Conservation (phyloP, 2,113 vertebrate species). For the Hassar affinis region DNA sequence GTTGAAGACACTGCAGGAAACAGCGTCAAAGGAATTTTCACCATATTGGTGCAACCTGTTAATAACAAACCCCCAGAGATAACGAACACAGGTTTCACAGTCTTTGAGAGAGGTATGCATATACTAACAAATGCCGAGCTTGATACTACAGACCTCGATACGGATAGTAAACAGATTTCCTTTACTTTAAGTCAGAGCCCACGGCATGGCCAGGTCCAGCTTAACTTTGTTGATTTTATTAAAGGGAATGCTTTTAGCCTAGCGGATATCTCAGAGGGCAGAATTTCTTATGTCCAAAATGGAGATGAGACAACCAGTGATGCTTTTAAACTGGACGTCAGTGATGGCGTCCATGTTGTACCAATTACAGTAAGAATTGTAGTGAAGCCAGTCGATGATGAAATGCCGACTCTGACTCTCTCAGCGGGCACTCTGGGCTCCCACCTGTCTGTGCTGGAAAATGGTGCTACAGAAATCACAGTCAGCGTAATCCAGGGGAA, state of each 20-base stretch:
- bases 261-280: conserved; percentile 80
- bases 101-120: conserved; percentile 79
- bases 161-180: conserved; percentile 74
- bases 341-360: conserved; percentile 86
- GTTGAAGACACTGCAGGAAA: conserved; percentile 89
- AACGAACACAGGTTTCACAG: conserved; percentile 85
- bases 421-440: conserved; percentile 83
- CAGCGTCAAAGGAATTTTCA: conserved; percentile 77
- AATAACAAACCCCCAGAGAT: conserved; percentile 93
- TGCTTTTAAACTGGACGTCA: conserved; percentile 84
- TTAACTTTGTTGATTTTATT: conserved; percentile 71
- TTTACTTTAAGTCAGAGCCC: conserved; percentile 83
- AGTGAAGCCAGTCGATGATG: conserved; percentile 80
- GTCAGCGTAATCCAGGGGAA: conserved; percentile 82
- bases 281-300: conserved; percentile 79
- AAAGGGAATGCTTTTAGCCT: conserved; percentile 77
- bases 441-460: conserved; percentile 89
- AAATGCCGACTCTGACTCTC: conserved; percentile 73
- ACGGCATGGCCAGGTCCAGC: conserved; percentile 78
- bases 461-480: conserved; percentile 86
- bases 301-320: conserved; percentile 80
- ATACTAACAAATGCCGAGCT: conserved; percentile 78
- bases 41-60: conserved; percentile 84
- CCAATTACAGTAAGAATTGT: conserved; percentile 82
- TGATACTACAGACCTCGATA: conserved; percentile 81